Conservation (phyloP, 2,888 invertebrate species). For the Metallyticus violacea region DNA sequence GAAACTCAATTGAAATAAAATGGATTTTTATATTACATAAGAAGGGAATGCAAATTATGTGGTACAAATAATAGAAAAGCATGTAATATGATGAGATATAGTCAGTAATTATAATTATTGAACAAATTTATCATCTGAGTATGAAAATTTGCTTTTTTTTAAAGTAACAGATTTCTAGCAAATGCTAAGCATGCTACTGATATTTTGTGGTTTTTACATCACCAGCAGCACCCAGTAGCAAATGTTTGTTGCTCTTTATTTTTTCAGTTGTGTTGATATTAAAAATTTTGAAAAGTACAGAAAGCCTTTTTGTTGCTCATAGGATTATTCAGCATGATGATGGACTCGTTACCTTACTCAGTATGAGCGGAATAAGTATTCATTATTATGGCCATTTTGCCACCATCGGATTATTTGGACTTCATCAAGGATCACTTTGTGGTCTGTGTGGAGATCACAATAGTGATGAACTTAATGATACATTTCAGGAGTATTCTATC, state of each 20-base stretch:
- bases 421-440: constrained; percentile 38
- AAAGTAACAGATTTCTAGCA: too few relatives aligned
- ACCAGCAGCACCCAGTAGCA: neutral
- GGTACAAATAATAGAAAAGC: too few relatives aligned
- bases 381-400: constrained; percentile 38
- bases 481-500: neutral
- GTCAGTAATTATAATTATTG: too few relatives aligned
- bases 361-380: constrained; percentile 30
- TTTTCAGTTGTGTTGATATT: neutral
- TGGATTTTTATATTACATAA: too few relatives aligned
- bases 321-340: constrained; percentile 35
- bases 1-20: too few relatives aligned
- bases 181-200: too few relatives aligned
- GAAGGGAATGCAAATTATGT: too few relatives aligned
- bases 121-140: too few relatives aligned
- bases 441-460: constrained; percentile 41
- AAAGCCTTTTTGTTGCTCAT: neutral
- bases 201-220: too few relatives aligned
- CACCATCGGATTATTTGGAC: constrained; percentile 37
- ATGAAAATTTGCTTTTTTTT: too few relatives aligned
- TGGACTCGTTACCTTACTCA: neutral
- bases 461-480: constrained; percentile 36
- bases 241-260: neutral
- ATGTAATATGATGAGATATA: too few relatives aligned
- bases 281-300: neutral